Percentiles rank a stretch among this genome's conserved stretches.
Conservation (phyloP, 2,113 vertebrate species). For the Balaeniceps rex region DNA sequence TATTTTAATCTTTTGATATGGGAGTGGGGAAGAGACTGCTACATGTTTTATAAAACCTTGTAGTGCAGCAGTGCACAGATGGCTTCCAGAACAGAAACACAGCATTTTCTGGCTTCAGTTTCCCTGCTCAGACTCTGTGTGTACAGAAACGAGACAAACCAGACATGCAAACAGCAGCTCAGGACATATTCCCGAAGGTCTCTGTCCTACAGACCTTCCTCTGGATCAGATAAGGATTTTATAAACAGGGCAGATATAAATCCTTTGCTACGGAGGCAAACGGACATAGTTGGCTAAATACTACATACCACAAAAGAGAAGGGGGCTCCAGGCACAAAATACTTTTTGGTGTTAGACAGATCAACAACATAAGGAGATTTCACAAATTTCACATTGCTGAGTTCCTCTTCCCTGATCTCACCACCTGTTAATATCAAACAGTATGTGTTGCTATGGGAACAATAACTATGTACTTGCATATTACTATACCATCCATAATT, state of each 20-base stretch:
- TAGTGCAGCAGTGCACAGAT: neutral
- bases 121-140: neutral
- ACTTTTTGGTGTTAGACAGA: slow-evolving; percentile 70
- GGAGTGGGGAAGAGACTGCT: neutral
- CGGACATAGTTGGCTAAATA: rapidly evolving
- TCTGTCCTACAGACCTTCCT: neutral
- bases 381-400: slow-evolving; percentile 70
- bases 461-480: neutral
- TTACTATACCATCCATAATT: neutral
- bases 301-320: slow-evolving; percentile 66
- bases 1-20: neutral
- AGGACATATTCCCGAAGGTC: neutral
- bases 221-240: neutral
- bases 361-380: slow-evolving; percentile 67
- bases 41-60: neutral
- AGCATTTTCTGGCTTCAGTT: neutral
- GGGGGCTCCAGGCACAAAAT: slow-evolving; percentile 68
- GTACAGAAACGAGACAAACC: neutral
- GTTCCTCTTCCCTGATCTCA: slow-evolving; percentile 71
- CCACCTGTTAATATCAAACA: slow-evolving; percentile 54
- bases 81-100: neutral
- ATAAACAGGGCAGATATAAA: neutral
- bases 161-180: neutral
- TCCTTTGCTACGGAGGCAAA: neutral
- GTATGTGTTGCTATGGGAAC: neutral